Conservation (phyloP, 2,797 vertebrate genomes). For the Numenius phaeopus region DNA sequence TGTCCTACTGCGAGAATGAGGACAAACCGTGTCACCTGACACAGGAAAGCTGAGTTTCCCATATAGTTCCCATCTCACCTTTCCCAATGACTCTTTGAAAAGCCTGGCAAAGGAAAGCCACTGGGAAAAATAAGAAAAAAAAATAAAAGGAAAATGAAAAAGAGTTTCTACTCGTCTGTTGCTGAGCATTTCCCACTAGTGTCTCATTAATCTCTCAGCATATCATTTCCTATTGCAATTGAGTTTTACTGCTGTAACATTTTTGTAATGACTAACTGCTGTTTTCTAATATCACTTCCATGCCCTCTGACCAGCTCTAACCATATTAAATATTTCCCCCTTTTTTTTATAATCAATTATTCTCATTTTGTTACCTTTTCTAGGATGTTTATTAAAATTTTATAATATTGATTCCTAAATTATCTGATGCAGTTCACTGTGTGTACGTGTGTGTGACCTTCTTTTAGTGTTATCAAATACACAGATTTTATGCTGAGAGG, state of each 20-base stretch:
- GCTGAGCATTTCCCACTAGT: neutral
- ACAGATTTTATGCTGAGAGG: neutral
- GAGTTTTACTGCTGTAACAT: slow-evolving; percentile 19
- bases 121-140: neutral
- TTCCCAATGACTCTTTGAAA: neutral
- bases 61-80: neutral
- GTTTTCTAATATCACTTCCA: neutral
- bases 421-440: neutral
- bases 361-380: neutral
- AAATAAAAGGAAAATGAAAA: neutral
- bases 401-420: neutral
- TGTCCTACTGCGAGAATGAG: neutral
- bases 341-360: neutral
- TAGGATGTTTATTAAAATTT: neutral
- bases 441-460: neutral
- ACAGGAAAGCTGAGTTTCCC: neutral
- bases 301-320: neutral
- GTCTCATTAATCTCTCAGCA: neutral
- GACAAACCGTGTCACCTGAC: neutral
- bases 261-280: neutral
- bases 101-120: neutral
- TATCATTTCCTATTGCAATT: neutral
- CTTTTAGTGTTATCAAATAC: neutral
- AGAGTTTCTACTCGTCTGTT: neutral
- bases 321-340: neutral